Evolutionary conservation across 2,797 vertebrate genomes (phyloP).

Genomic region (Dermochelys coriacea): DNA sequence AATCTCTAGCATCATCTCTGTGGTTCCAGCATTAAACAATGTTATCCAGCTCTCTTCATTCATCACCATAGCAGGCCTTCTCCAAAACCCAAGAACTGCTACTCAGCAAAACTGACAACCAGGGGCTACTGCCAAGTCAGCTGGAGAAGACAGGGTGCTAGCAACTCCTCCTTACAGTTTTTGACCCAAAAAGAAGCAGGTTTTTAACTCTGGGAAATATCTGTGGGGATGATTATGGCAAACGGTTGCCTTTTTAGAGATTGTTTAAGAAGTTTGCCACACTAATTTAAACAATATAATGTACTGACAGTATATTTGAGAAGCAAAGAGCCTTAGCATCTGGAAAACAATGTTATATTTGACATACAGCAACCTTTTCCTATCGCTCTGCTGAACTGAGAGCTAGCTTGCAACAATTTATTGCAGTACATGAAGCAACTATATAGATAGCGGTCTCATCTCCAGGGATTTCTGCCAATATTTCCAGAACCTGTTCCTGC

Average conservation of each 20-base stretch:
- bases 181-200: not conserved
- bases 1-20: not conserved
- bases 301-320: conserved; percentile 1
- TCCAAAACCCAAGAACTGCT: not conserved
- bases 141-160: not conserved
- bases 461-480: not conserved
- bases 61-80: not conserved
- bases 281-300: conserved; percentile 14
- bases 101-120: not conserved
- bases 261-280: not conserved
- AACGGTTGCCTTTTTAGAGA: not conserved
- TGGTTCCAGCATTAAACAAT: not conserved
- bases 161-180: not conserved
- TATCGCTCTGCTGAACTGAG: not conserved
- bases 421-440: not conserved
- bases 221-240: not conserved
- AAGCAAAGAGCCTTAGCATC: not conserved
- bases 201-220: not conserved
- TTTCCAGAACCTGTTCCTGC: conserved; percentile 1
- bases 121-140: not conserved
- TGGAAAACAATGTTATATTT: not conserved
- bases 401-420: not conserved
- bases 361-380: not conserved
- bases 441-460: not conserved
- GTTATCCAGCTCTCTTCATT: not conserved